A percentile compares a stretch with the other conserved stretches of the same genome.
These are phyloP conservation scores for Acanthis flammea DNA, from an alignment of 2,797 vertebrate genomes.

Conservation along the genomic window DNA sequence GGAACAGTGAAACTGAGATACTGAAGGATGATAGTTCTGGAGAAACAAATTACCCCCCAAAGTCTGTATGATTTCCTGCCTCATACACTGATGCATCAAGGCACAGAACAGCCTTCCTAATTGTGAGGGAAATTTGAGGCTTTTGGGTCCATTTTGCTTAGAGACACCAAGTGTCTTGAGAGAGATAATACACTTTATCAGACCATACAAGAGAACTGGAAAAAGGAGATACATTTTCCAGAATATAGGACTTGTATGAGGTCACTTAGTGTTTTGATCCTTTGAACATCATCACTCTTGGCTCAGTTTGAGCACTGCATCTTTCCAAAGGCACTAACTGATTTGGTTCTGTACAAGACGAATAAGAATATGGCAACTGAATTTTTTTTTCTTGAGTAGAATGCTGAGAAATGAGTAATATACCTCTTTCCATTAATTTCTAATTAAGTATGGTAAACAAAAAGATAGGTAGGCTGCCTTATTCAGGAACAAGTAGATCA, in stretches of 20 bases:
- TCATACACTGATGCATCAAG: background rate
- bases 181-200: background rate
- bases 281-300: constrained; percentile 11
- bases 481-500: constrained; percentile 1
- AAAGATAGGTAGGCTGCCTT: background rate
- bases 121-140: background rate
- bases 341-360: constrained; percentile 24
- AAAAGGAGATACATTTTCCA: constrained; percentile 16
- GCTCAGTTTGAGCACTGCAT: constrained; percentile 13
- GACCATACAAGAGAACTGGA: background rate
- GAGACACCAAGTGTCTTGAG: background rate
- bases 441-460: constrained; percentile 5
- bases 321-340: constrained; percentile 48
- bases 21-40: background rate
- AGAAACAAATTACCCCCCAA: constrained; percentile 3
- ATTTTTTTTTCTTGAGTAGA: constrained; percentile 11
- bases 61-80: background rate
- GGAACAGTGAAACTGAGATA: background rate
- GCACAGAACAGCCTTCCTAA: background rate
- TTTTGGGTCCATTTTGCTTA: background rate
- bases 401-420: constrained; percentile 25
- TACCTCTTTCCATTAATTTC: background rate
- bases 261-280: constrained; percentile 43
- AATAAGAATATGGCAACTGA: constrained; percentile 15
- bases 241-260: background rate